phyloP scores from a whole-genome alignment of 2,113 vertebrate genomes.

The Heliornis fulica region DNA sequence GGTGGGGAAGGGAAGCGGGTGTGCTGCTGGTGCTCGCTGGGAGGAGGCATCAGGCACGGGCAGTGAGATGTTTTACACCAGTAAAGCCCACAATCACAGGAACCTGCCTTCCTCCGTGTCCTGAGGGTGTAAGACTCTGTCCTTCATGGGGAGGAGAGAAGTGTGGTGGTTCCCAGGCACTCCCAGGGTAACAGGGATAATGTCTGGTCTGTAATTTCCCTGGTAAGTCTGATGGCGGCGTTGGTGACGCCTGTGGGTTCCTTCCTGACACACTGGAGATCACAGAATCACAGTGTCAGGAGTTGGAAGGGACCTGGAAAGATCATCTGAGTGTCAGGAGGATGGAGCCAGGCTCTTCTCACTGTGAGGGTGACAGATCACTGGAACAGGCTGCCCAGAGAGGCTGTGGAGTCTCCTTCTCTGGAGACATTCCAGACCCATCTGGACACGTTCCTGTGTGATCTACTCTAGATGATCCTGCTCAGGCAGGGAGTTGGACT shows the following conservation, averaged over 20 bases:
- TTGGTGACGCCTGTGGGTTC: accelerated
- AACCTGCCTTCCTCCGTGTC: background rate
- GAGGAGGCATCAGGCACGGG: background rate
- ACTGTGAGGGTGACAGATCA: too few species aligned
- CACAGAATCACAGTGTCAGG: too few species aligned
- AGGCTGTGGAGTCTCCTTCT: too few species aligned
- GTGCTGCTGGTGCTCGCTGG: accelerated
- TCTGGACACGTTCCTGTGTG: too few species aligned
- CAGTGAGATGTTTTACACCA: accelerated
- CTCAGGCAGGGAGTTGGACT: too few species aligned
- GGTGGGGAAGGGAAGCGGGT: background rate
- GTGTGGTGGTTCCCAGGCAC: background rate
- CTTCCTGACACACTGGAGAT: background rate
- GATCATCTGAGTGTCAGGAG: too few species aligned
- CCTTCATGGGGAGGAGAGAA: background rate
- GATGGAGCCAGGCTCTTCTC: too few species aligned
- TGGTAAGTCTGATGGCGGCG: background rate
- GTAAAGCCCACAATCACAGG: accelerated
- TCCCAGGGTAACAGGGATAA: background rate
- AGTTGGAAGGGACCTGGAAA: too few species aligned
- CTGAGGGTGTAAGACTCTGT: background rate
- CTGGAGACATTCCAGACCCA: too few species aligned
- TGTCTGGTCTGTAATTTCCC: too few species aligned
- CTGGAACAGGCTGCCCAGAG: too few species aligned
- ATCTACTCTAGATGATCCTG: too few species aligned